Base-by-base conservation (phyloP, 1,140 invertebrate genomes). In the Yoshiicerus persimilis region DNA sequence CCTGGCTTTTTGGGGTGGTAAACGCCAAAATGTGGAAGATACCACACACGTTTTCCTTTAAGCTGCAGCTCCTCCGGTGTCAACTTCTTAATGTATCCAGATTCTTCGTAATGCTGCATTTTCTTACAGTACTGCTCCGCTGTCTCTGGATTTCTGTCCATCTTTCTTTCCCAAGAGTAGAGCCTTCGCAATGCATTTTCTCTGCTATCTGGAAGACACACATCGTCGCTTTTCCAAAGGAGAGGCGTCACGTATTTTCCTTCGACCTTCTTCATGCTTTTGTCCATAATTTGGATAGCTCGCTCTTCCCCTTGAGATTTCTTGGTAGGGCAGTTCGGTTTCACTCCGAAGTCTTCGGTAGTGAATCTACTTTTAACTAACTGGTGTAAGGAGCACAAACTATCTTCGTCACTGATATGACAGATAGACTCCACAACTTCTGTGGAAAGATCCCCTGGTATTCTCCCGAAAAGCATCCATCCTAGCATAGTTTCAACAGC, bases 21-120 rank as follows among this genome's bases (percentile, higher is more conserved):
- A 0, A 89, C 90, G 23, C 84, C 87, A 27, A 90, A 87, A 62
- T 90, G 90, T 16, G 90, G 90, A 0, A 90, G 84, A 23, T 89
- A 89, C 89, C 87, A 89, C 8, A 9, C 23, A 6, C 84, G 41
- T 9, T 11, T 13, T 84, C 23, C 23, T 20, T 16, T 41, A n/a
- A n/a, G n/a, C n/a, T n/a, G n/a, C n/a, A 41, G 11, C 23, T 39
- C 39, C 27, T 86, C 70, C n/a, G n/a, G n/a, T 8, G 86, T 27
- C 10, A 87, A 20, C 23, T 87, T 77, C n/a, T 34, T n/a, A 10
- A 41, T 70, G 77, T 89, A 88, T 32, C 89, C 89, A 34, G 84
- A 41, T 20, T n/a, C 25, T 5, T 56, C 0, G 23, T 85, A 87
- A 20, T 85, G n/a, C n/a, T n/a, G n/a, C n/a, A n/a, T n/a, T n/a